Evolutionary conservation across 2,797 vertebrate genomes (phyloP).

Genomic region (Bovichtus diacanthus): DNA sequence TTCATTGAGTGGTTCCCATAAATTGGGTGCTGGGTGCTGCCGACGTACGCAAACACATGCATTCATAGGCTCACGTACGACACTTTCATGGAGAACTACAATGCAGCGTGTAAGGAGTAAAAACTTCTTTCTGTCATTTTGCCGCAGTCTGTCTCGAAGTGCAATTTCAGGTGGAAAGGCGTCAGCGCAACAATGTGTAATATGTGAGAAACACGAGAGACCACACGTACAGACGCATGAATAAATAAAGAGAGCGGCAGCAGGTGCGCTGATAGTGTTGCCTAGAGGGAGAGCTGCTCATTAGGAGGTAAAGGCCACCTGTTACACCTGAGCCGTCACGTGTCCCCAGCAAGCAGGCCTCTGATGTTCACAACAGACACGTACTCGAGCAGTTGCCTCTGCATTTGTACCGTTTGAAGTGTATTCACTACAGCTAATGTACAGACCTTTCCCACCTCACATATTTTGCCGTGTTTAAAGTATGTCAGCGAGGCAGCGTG

Average conservation of each 20-base stretch:
- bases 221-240: slow-evolving; percentile 73
- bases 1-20: not conserved
- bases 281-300: slow-evolving; percentile 73
- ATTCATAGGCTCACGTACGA: not conserved
- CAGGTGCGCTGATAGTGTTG: slow-evolving; percentile 84
- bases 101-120: not conserved
- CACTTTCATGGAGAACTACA: not conserved
- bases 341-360: slow-evolving; percentile 40
- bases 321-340: slow-evolving; percentile 75
- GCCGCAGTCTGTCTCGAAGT: not conserved
- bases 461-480: not conserved
- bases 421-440: not conserved
- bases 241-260: slow-evolving; percentile 81
- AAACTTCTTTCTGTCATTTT: not conserved
- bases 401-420: slow-evolving; percentile 21
- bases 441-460: not conserved
- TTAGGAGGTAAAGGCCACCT: slow-evolving; percentile 85
- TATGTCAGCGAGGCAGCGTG: not conserved
- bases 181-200: slow-evolving; percentile 56
- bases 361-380: slow-evolving; percentile 50
- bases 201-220: slow-evolving; percentile 75
- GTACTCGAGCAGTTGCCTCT: slow-evolving; percentile 7
- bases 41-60: not conserved
- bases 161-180: slow-evolving; percentile 42
- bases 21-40: not conserved